Conservation (phyloP, 2,797 vertebrate species). For the Pygocentrus nattereri region DNA sequence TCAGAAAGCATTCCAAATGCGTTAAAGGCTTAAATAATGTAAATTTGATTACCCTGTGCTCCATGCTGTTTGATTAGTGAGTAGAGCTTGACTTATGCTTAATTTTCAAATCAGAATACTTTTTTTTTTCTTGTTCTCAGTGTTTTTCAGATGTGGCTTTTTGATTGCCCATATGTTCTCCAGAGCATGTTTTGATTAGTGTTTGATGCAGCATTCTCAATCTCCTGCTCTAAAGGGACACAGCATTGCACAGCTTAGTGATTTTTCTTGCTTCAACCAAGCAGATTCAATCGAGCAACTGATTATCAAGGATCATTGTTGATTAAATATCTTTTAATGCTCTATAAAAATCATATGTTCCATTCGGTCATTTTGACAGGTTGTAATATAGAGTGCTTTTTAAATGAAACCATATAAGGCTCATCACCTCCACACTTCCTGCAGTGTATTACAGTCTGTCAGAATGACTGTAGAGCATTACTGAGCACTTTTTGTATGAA, state of each 20-base stretch:
- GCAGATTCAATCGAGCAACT: background rate
- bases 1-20: conserved; percentile 33
- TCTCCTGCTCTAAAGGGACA: background rate
- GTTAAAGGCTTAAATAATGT: conserved; percentile 6
- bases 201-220: background rate
- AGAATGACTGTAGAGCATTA: too few species aligned
- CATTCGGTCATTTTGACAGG: background rate
- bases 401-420: background rate
- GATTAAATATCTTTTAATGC: background rate
- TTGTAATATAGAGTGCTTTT: background rate
- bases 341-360: background rate
- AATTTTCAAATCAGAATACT: conserved; percentile 4
- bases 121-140: background rate
- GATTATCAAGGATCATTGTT: too few species aligned
- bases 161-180: background rate
- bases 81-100: conserved; percentile 11
- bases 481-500: too few species aligned
- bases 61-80: background rate
- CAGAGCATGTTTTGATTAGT: background rate
- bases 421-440: background rate
- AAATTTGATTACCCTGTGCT: conserved; percentile 24
- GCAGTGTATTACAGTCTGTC: background rate
- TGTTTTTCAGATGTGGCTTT: background rate
- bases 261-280: background rate
- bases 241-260: background rate